A percentile compares a stretch with the other conserved stretches of the same genome.
Conservation (phyloP, 2,888 invertebrate genomes). For the Listrodromus nycthemerus region DNA sequence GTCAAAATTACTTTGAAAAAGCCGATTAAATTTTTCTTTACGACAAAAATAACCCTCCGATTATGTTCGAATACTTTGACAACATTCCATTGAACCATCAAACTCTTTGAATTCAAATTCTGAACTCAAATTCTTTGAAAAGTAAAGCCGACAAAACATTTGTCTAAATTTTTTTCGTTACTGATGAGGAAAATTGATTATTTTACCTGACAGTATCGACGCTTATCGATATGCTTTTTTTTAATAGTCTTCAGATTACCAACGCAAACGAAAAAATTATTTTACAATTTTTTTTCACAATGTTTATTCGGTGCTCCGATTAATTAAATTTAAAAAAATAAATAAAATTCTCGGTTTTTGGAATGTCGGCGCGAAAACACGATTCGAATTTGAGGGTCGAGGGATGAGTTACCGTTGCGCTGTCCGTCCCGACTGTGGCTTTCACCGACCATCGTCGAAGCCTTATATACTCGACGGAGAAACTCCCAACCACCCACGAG, state of each 20-base stretch:
- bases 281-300: constrained; percentile 12
- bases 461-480: constrained; percentile 76
- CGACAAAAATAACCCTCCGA: too few relatives aligned
- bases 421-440: constrained; percentile 73
- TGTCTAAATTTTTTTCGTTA: too few relatives aligned
- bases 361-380: constrained; percentile 4
- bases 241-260: constrained; percentile 4
- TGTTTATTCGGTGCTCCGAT: neutral
- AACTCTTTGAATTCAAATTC: too few relatives aligned
- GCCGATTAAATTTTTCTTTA: too few relatives aligned
- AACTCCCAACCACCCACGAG: constrained; percentile 76
- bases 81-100: too few relatives aligned
- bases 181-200: too few relatives aligned
- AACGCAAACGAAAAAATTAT: neutral
- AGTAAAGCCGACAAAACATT: too few relatives aligned
- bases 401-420: constrained; percentile 34
- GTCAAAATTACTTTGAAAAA: too few relatives aligned
- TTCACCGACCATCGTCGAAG: constrained; percentile 73
- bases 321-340: neutral
- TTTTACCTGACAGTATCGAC: constrained; percentile 54
- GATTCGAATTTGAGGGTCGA: neutral
- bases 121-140: too few relatives aligned
- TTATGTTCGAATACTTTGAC: too few relatives aligned
- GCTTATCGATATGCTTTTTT: constrained; percentile 6
- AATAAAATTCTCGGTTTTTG: too few relatives aligned